These are phyloP conservation scores for Acanthopagrus latus DNA, from an alignment of 2,797 vertebrate genomes.

Conservation along the genomic window DNA sequence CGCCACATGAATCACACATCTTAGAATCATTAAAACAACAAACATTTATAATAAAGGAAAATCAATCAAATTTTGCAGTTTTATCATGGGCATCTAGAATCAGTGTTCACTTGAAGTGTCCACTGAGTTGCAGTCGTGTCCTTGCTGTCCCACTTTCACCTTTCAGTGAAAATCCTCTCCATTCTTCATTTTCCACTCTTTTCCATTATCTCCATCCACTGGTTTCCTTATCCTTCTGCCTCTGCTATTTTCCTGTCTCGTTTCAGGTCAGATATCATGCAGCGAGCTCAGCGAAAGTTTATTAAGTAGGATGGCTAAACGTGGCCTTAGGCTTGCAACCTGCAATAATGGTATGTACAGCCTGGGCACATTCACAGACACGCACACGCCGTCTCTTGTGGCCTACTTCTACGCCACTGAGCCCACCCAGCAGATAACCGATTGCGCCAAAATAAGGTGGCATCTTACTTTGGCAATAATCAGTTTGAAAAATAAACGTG, in stretches of 20 bases:
- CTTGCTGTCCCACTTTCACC: not conserved
- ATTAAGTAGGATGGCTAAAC: slow-evolving; percentile 54
- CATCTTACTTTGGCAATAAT: slow-evolving; percentile 47
- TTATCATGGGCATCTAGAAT: not conserved
- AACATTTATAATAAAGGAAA: no score
- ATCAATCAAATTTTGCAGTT: not conserved
- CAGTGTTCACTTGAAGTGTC: not conserved
- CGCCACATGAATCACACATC: no score
- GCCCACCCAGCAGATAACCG: slow-evolving; percentile 37
- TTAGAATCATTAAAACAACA: not conserved
- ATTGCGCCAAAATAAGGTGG: slow-evolving; percentile 51
- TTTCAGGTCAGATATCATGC: slow-evolving; percentile 67
- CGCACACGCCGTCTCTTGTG: slow-evolving; percentile 26
- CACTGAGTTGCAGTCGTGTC: not conserved
- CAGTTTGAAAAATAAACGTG: slow-evolving; percentile 31
- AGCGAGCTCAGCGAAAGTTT: slow-evolving; percentile 37
- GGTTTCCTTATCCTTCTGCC: slow-evolving; percentile 27
- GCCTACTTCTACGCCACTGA: slow-evolving; percentile 49
- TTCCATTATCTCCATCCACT: slow-evolving; percentile 10
- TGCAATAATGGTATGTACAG: slow-evolving; percentile 40
- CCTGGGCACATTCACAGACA: slow-evolving; percentile 5
- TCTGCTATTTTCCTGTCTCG: slow-evolving; percentile 24
- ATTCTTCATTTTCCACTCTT: slow-evolving; percentile 3
- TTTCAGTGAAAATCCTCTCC: not conserved
- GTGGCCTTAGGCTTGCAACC: slow-evolving; percentile 57